Evolutionary conservation across 2,888 invertebrate genomes (phyloP).

Genomic region (Ophion ellenae): DNA sequence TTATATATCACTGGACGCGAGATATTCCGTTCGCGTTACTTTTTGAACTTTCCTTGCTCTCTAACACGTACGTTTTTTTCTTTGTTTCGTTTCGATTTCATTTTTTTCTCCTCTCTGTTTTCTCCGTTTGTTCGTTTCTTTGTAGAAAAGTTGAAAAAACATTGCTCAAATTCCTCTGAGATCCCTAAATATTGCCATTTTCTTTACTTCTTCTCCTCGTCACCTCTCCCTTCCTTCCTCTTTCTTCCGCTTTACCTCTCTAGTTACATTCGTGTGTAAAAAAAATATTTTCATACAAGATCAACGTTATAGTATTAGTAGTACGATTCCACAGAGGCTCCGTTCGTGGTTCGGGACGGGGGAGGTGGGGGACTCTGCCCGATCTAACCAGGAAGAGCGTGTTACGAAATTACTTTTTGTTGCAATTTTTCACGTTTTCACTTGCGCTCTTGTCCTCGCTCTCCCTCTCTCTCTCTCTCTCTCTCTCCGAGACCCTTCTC

Average conservation of each 20-base stretch:
- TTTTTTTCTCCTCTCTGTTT: constrained; percentile 38
- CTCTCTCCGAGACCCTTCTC: constrained; percentile 34
- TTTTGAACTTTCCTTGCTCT: constrained; percentile 68
- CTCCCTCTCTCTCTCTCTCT: constrained; percentile 13
- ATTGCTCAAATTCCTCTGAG: constrained; percentile 64
- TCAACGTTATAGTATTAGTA: constrained; percentile 64
- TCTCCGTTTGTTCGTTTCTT: constrained; percentile 40
- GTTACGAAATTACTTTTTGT: constrained; percentile 49
- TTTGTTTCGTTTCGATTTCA: constrained; percentile 16
- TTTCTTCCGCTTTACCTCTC: constrained; percentile 35
- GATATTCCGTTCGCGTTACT: constrained; percentile 58
- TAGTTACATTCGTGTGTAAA: constrained; percentile 67
- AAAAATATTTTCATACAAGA: constrained; percentile 70
- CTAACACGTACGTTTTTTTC: constrained; percentile 30
- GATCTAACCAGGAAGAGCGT: constrained; percentile 51
- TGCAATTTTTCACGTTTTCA: neutral
- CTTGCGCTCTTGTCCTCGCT: constrained; percentile 18
- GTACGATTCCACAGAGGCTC: constrained; percentile 57
- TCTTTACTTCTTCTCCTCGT: constrained; percentile 34
- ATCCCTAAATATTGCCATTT: constrained; percentile 69
- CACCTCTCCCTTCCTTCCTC: constrained; percentile 28
- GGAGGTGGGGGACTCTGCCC: constrained; percentile 20
- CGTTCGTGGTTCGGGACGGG: constrained; percentile 48
- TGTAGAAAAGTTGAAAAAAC: constrained; percentile 69
- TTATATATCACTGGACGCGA: constrained; percentile 66